Base-by-base conservation (phyloP, 2,797 vertebrate genomes). In the Schizothorax lantsangensis region DNA sequence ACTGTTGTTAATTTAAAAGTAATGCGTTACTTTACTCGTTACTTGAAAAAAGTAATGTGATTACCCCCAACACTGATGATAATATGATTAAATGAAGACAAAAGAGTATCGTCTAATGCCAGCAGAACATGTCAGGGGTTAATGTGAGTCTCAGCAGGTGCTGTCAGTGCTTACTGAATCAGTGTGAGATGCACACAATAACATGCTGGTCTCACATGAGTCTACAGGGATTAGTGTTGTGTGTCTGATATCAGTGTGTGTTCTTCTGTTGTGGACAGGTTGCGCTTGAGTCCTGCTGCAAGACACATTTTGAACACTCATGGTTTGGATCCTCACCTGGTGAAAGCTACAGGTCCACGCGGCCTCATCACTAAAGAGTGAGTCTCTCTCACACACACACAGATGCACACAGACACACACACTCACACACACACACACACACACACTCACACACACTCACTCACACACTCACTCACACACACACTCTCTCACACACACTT, bases 351-450 rank as follows among this genome's bases (percentile, higher is more conserved):
- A 19, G 97, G 98, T 33, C 97, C 95, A 88, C 96, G 97, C 87
- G 97, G 98, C 84, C 95, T 99, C 88, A 96, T 99, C 92, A 99
- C 97, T 43, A 99, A 99, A 91, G 98, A 99, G 98, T 99, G 95
- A 89, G 97, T 96, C 45, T 19, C 57, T 2, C 14, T 0, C 69
- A 0, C 69, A 12, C 40, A 4, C 40, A 4, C 7, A 64, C 71
- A 1, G n/a, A n/a, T n/a, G n/a, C 71, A 5, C n/a, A 5, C 52
- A 3, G 10, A 33, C 52, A 64, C 74, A 43, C 47, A 23, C 73
- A 12, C 57, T 4, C 62, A 6, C 66, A 19, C 33, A 19, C 45
- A 33, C 1, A 52, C 38, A 40, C 40, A 0, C 40, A 0, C 1
- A 43, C 54, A 0, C 71, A 2, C n/a, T 2, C 52, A 3, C 17